These are phyloP conservation scores for Perodicticus potto DNA, from an alignment of 2,797 vertebrate species.

Conservation along the genomic window DNA sequence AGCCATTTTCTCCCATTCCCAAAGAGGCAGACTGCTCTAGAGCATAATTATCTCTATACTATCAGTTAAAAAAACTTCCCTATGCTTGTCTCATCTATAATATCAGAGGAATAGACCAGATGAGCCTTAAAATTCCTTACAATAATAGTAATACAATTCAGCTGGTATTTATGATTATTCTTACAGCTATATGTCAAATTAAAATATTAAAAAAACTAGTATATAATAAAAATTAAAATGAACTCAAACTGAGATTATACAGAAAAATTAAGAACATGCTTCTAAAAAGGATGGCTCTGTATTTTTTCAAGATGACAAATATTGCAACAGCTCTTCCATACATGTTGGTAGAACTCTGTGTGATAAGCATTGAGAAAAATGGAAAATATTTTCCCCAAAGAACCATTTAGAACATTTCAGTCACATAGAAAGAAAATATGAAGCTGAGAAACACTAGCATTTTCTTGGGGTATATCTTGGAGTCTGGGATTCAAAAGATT, in stretches of 20 bases:
- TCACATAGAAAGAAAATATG: conserved; percentile 1
- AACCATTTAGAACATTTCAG: not conserved
- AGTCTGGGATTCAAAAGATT: conserved; percentile 62
- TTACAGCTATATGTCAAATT: not conserved
- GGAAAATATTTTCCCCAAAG: not conserved
- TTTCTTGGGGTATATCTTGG: conserved; percentile 26
- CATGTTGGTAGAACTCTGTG: not conserved
- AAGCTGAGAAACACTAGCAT: not conserved
- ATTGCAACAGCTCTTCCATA: not conserved
- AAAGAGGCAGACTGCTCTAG: not conserved
- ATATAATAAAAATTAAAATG: conserved; percentile 9
- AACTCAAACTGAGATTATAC: not conserved
- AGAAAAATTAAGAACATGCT: conserved; percentile 9
- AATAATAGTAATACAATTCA: conserved; percentile 26
- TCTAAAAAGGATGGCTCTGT: not conserved
- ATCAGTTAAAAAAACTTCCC: not conserved
- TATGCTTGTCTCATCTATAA: not conserved
- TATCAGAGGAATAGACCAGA: not conserved
- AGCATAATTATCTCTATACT: not conserved
- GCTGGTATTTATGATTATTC: not conserved
- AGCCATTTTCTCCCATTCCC: not conserved
- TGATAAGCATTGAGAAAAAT: conserved; percentile 5
- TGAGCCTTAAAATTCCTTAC: not conserved
- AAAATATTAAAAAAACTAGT: not conserved
- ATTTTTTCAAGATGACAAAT: conserved; percentile 23